A percentile compares a stretch with the other conserved stretches of the same genome.
Evolutionary conservation across 1,140 invertebrate species (phyloP).

Genomic region (Nebria ingens): DNA sequence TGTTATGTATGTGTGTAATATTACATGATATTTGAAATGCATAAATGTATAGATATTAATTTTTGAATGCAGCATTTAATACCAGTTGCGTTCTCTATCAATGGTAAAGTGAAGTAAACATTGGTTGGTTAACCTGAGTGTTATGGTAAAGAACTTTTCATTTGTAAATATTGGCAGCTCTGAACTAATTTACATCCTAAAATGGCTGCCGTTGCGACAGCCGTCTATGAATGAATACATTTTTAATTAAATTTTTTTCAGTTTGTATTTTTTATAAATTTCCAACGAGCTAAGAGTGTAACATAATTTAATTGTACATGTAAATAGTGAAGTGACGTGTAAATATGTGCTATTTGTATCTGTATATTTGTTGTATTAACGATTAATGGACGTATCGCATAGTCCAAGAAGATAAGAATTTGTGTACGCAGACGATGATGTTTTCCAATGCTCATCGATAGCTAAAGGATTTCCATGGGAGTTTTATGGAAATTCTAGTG

Average conservation of each 20-base stretch:
- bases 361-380: constrained; percentile 2
- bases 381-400: not conserved
- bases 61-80: not conserved
- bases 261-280: constrained; percentile 9
- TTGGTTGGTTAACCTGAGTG: not conserved
- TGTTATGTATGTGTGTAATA: too few relatives aligned
- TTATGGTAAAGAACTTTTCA: not conserved
- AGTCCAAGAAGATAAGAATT: constrained; percentile 1
- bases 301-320: not conserved
- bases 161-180: not conserved
- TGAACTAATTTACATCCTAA: not conserved
- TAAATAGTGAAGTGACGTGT: not conserved
- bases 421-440: not conserved
- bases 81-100: not conserved
- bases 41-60: too few relatives aligned
- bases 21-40: too few relatives aligned
- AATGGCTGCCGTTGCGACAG: constrained; percentile 2
- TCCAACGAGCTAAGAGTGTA: not conserved
- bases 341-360: constrained; percentile 2
- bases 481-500: not conserved
- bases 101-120: not conserved
- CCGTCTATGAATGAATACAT: constrained; percentile 9
- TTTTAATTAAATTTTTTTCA: constrained; percentile 10
- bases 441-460: not conserved
- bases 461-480: not conserved